Base-by-base conservation (phyloP, 1,140 invertebrate species). In the Listronotus oregonensis region DNA sequence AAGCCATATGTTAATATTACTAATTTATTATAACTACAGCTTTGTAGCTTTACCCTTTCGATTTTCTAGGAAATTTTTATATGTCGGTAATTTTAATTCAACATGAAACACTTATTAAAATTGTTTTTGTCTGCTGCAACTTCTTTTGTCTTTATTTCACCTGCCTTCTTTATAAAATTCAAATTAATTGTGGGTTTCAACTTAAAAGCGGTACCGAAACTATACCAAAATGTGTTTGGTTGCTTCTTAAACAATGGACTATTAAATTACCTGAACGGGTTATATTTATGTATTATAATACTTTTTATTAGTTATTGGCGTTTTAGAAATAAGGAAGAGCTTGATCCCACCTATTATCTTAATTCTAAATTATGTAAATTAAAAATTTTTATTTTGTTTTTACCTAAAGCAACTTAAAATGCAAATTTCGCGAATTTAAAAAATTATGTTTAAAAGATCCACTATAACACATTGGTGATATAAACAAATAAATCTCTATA, bases 1-100 rank as follows among this genome's bases (percentile, higher is more conserved):
- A 50, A 43, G 64, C 64, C 64, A 66, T 54, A 66, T 66, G 64
- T 66, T 66, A 61, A 66, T 66, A 52, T 56, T 21, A 18, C 37
- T 42, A 51, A 65, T 65, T 65, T 65, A 58, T 65, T 65, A 57
- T 47, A 60, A 66, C 56, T 32, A 66, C 47, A 59, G 46, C 46
- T 66, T 57, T 51, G 57, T 46, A 46, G 43, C 32, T 57, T 46
- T 65, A n/a, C n/a, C 55, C 43, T 58, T 64, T 55, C 61, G 47
- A 50, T 39, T 60, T 66, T 46, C 49, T 54, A 54, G 64, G 50
- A 66, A 60, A 47, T 47, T 49, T 66, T 42, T 37, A 32, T 21
- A 49, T 42, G 44, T 42, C 17, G 42, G 42, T 66, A 59, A 52
- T 59, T 54, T 52, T 66, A 51, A 65, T 65, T 21, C 18, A 54